Evolutionary conservation across 2,113 vertebrate genomes (phyloP), one percentile per base, ranked within the genome.

Genomic region (Onychorhynchus coronatus): DNA sequence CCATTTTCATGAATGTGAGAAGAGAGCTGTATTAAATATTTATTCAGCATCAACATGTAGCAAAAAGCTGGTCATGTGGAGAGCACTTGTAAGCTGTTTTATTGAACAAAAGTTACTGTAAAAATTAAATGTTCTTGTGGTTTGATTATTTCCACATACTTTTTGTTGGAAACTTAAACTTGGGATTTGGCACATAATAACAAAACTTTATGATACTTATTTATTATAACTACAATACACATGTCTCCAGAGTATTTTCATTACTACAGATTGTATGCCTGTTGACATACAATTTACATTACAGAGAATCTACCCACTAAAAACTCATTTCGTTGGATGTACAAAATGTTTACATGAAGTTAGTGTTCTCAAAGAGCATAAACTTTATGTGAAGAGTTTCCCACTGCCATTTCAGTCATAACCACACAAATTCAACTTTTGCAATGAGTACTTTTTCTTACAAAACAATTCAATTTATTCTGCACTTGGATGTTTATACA

Each of bases 171-270:
- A 90, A 59, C 9, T 49, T 74, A 47, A 41, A 39, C 19, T 76
- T 71, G 21, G 10, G 35, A 4, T 56, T 81, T 95, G 92, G 72
- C 59, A 65, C 5, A 1, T 31, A 82, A 78, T 80, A 88, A 67
- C 47, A 71, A 83, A 93, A 80, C 12, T 96, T 94, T 82, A 80
- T 70, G 53, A 25, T 18, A 80, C 22, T 42, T 89, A 80, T 67
- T 93, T 93, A 49, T 86, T 92, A 12, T 63, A 78, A 74, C 63
- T 86, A 33, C 47, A 90, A 61, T 52, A 68, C 50, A 65, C 8
- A 28, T 39, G 44, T 73, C 88, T 58, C 61, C 82, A 90, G 33
- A 83, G 39, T 67, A 17, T 75, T 97, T 95, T 94, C 72, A 93
- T 90, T 94, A 90, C 39, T 84, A 88, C 53, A 84, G 63, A 81